Base-by-base conservation (phyloP, 2,888 invertebrate genomes). In the Hedya salicella region DNA sequence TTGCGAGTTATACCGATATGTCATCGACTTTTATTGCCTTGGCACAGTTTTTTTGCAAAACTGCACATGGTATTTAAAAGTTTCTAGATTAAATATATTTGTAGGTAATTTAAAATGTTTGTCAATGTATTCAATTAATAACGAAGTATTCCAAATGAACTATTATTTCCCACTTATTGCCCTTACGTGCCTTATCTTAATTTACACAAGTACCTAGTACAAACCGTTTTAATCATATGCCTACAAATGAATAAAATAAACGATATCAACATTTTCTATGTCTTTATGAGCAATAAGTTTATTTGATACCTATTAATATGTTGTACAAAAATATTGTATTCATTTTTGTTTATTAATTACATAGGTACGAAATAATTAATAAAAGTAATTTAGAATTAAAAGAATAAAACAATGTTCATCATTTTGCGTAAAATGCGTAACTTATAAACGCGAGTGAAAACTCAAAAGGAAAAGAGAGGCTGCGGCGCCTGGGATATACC, bases 11-110 rank as follows among this genome's bases (percentile, higher is more conserved):
- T 50, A 14, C 25, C 19, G 46, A 61, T 19, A 49, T 63, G 63
- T 63, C 63, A 66, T 54, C 61, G 40, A 13, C 30, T 9, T 59
- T 65, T 53, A 59, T 39, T 48, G 48, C 60, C 53, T 66, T 66
- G 66, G 54, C 66, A 66, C 59, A 39, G 52, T 65, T 46, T 48
- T 17, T 48, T 59, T 30, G 44, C 36, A 60, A 52, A 17, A 39
- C 21, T 0, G 25, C 39, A 59, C 60, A 17, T 21, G 16, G 3
- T 21, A 48, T n/a, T 14, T 42, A 14, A 2, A n/a, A 14, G n/a
- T 19, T 19, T 48, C 6, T 48, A 46, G 1, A 46, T 19, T 36
- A 11, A 9, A 6, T 36, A 36, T 36, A 11, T 0, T 32, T 8
- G 32, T 36, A 32, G 2, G 6, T 2, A 9, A 36, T 32, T 13